These are phyloP conservation scores for Napeogenes sylphis DNA, from an alignment of 2,888 invertebrate species.

Conservation along the genomic window DNA sequence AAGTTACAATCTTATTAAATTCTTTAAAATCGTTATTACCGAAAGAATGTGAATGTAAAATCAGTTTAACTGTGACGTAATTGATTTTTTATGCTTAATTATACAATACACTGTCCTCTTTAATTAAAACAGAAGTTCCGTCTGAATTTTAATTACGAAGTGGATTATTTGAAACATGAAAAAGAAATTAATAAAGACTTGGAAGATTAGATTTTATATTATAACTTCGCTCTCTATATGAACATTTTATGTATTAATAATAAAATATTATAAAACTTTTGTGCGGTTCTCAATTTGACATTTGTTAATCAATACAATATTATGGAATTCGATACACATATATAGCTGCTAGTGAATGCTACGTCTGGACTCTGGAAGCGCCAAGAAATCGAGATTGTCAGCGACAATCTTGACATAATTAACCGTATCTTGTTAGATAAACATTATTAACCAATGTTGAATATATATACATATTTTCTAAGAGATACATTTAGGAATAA, in stretches of 20 bases:
- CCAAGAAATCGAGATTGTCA: background rate
- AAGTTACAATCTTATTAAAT: conserved; percentile 37
- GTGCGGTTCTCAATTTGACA: background rate
- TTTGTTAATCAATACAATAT: background rate
- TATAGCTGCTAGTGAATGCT: background rate
- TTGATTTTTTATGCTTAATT: conserved; percentile 20
- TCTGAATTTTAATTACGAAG: conserved; percentile 22
- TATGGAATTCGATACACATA: background rate
- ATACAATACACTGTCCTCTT: conserved; percentile 19
- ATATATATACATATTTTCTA: background rate
- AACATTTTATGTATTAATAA: background rate
- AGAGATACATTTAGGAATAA: too few species aligned
- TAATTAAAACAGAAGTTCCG: conserved; percentile 23
- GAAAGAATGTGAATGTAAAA: background rate
- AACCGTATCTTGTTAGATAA: conserved; percentile 3
- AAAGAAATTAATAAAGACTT: conserved; percentile 20
- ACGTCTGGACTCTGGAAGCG: background rate
- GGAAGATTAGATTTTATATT: conserved; percentile 16
- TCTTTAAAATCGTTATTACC: background rate
- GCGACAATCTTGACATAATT: background rate
- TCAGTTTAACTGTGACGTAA: background rate
- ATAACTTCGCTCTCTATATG: background rate
- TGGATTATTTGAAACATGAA: conserved; percentile 21
- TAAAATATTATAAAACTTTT: background rate
- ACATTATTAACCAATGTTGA: background rate